Base-by-base conservation (phyloP, 2,888 invertebrate species). In the Hofmannophila pseudospretella region DNA sequence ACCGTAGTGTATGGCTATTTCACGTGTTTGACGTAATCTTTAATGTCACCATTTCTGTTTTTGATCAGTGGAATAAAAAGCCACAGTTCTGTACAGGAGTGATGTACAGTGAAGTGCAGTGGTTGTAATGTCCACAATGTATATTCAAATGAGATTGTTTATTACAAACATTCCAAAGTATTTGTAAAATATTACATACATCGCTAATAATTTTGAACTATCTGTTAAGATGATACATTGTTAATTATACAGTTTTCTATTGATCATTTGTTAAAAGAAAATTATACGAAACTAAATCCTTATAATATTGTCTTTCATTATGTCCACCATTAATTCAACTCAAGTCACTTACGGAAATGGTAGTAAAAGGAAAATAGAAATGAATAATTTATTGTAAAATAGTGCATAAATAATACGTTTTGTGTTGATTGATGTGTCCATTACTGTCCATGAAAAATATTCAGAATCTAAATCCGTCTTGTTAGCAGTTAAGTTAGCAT, bases 181-280 rank as follows among this genome's bases (percentile, higher is more conserved):
- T 81, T 78, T 84, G 84, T 85, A 81, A 71, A 78, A 82, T 85
- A 86, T 82, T 82, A 81, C 81, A 78, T 82, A 81, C 86, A 85
- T 71, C 75, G 74, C 81, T 84, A 84, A 84, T 85, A 78, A 80
- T 84, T 81, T 84, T 74, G 80, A 79, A 79, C 75, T 84, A 85
- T 84, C 79, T 84, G 82, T 85, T 85, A 85, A 85, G 85, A 84
- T 72, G 74, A 84, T 85, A 82, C 85, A 71, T 86, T 86, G 86
- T 86, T 86, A 84, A 86, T 85, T 85, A 85, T 86, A 84, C 85
- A 86, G 84, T 86, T 86, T 86, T 86, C 85, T 86, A 86, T 86
- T 86, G 86, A 86, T 85, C 82, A 86, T 86, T 86, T 86, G 86
- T 86, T 86, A 85, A 85, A 81, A 85, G 85, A 86, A 86, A 86